These are phyloP conservation scores for Halictus quadricinctus DNA, from an alignment of 2,888 invertebrate species.

Conservation along the genomic window DNA sequence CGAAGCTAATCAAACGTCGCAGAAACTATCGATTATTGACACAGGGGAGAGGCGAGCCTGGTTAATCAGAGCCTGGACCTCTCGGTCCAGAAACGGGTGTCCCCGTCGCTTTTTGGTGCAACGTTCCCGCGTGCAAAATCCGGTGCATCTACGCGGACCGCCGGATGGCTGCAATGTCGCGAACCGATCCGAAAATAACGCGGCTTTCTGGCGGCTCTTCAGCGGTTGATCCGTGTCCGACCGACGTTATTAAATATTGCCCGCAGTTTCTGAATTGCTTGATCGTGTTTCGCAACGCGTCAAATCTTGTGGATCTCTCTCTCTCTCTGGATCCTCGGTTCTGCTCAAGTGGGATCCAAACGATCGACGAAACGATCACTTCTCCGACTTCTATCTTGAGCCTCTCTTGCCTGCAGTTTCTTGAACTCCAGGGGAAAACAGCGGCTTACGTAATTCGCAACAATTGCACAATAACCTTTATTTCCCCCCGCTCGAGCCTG, in stretches of 20 bases:
- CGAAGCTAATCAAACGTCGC: not conserved
- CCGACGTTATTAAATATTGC: conserved; percentile 43
- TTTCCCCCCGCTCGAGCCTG: too few species aligned
- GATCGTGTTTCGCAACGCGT: conserved; percentile 29
- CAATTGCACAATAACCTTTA: not conserved
- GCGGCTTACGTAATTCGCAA: not conserved
- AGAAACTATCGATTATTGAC: not conserved
- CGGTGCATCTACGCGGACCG: conserved; percentile 14
- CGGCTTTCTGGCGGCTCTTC: conserved; percentile 49
- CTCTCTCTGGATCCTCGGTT: not conserved
- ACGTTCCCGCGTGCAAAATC: conserved; percentile 5
- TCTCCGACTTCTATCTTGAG: not conserved
- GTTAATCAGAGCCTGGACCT: too few species aligned
- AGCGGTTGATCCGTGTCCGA: conserved; percentile 39
- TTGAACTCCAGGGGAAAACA: not conserved
- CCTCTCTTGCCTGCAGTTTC: not conserved
- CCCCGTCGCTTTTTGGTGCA: not conserved
- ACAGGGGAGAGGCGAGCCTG: not conserved
- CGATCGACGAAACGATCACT: not conserved
- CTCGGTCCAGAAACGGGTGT: conserved; percentile 5
- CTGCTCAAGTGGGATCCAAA: not conserved
- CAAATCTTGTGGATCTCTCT: not conserved
- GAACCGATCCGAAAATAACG: conserved; percentile 55
- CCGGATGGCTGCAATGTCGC: conserved; percentile 47
- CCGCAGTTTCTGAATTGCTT: conserved; percentile 22